phyloP scores from a whole-genome alignment of 2,888 invertebrate species.

The Isoperla grammatica region DNA sequence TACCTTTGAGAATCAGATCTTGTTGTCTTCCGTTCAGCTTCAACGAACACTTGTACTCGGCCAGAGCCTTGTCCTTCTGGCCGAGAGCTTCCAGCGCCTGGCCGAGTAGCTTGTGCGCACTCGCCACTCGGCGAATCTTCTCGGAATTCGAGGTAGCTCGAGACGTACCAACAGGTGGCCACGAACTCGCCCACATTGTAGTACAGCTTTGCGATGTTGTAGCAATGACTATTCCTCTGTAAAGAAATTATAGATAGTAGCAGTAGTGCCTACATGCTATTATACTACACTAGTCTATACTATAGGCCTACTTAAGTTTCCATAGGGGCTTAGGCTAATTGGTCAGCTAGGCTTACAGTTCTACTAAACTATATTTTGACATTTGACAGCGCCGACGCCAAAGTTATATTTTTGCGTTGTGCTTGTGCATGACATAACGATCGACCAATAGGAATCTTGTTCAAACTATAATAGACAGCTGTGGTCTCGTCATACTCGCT shows the following conservation, averaged over 20 bases:
- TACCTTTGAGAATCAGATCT: constrained; percentile 72
- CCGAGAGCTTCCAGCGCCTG: constrained; percentile 70
- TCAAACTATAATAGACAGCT: too few relatives aligned
- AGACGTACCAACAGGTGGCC: constrained; percentile 71
- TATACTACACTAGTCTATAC: too few relatives aligned
- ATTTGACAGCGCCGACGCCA: too few relatives aligned
- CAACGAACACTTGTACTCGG: constrained; percentile 68
- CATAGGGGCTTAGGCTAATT: too few relatives aligned
- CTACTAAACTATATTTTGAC: too few relatives aligned
- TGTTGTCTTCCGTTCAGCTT: constrained; percentile 74
- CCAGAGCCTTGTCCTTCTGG: constrained; percentile 72
- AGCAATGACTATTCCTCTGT: constrained; percentile 68
- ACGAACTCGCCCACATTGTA: constrained; percentile 76
- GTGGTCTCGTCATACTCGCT: too few relatives aligned
- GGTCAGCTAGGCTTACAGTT: too few relatives aligned
- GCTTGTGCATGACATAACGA: too few relatives aligned
- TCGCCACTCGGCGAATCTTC: constrained; percentile 73
- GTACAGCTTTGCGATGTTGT: constrained; percentile 78
- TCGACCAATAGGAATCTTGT: too few relatives aligned
- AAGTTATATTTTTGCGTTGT: too few relatives aligned
- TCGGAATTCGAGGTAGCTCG: constrained; percentile 66
- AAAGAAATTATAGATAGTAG: constrained; percentile 40
- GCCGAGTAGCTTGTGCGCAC: constrained; percentile 76
- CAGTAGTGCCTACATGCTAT: too few relatives aligned
- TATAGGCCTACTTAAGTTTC: too few relatives aligned